Evolutionary conservation across 1,140 invertebrate genomes (phyloP), one percentile per base, ranked within the genome.

Genomic region (Drosophila pruinosa): DNA sequence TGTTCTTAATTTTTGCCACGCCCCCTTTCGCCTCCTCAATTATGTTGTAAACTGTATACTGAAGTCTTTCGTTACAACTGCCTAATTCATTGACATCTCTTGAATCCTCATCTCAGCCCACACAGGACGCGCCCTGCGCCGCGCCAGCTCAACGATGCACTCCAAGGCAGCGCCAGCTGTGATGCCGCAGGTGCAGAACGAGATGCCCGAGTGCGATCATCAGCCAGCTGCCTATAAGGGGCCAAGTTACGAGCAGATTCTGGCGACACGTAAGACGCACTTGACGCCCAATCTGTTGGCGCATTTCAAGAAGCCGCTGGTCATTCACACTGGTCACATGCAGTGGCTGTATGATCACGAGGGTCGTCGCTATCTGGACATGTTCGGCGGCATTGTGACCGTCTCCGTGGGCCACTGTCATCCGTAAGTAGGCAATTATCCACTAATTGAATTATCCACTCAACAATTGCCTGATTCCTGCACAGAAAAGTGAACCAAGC

Each of bases 351-450:
- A 95, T 92, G 98, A 99, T 90, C 93, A 96, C 56, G 93, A 94
- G 47, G 97, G 97, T 4, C 95, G 94, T 72, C 93, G 97, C 79
- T 99, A 99, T 92, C 92, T 99, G 19, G 98, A 99, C 92, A 94
- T 99, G 92, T 98, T 98, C 92, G 98, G 95, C 6, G 98, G 98
- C 8, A 99, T 99, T 74, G 98, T 98, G 2, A 99, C 98, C 0
- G 96, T 99, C 21, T 97, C 97, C 52, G 97, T 99, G n/a, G 98
- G 98, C 15, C 98, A 99, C 91, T 99, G 97, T 91, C 98, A 99
- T 93, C 98, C 98, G 97, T 98, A 94, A 95, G 96, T 94, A 76
- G 17, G 10, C 0, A 6, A 1, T 0, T 19, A 0, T 14, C 8
- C 2, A 4, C 8, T 10, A n/a, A 15, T 52, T 5, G n/a, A n/a